Conservation (phyloP, 2,113 vertebrate genomes). For the Cygnus buccinator region DNA sequence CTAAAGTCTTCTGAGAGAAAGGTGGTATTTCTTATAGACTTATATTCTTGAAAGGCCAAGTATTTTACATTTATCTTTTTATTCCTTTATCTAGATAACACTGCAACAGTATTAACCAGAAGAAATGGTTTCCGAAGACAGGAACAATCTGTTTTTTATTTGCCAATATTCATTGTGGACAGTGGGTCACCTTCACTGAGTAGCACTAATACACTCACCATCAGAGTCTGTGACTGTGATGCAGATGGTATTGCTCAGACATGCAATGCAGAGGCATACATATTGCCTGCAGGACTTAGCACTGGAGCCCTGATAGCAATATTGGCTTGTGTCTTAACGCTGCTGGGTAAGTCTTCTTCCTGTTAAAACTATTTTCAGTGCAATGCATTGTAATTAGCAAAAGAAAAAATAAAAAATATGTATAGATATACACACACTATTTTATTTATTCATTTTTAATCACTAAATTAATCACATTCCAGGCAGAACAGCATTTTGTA, state of each 20-base stretch:
- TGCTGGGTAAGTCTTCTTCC: slow-evolving; percentile 85
- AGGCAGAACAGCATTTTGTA: neutral
- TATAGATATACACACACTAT: too few relatives aligned
- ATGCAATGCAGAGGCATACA: slow-evolving; percentile 91
- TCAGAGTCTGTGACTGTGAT: slow-evolving; percentile 93
- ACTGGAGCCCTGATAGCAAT: slow-evolving; percentile 94
- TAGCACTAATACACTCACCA: slow-evolving; percentile 94
- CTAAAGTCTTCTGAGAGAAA: neutral
- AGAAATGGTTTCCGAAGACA: slow-evolving; percentile 88
- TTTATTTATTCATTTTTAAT: neutral
- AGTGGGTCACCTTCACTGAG: slow-evolving; percentile 91
- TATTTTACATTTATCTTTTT: neutral
- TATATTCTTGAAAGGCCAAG: neutral
- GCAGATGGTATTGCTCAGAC: slow-evolving; percentile 86
- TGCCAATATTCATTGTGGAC: slow-evolving; percentile 93
- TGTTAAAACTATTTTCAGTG: neutral
- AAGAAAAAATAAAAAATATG: neutral
- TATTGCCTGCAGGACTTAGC: slow-evolving; percentile 89
- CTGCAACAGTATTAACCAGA: slow-evolving; percentile 89
- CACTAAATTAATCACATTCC: neutral
- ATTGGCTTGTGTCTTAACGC: slow-evolving; percentile 90
- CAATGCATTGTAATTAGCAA: neutral
- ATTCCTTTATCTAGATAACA: slow-evolving; percentile 86
- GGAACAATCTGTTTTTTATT: slow-evolving; percentile 88
- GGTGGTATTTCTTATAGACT: neutral